Percentiles rank a stretch among this genome's conserved stretches.
Evolutionary conservation across 2,888 invertebrate species (phyloP).

Genomic region (Antheraea yamamai): DNA sequence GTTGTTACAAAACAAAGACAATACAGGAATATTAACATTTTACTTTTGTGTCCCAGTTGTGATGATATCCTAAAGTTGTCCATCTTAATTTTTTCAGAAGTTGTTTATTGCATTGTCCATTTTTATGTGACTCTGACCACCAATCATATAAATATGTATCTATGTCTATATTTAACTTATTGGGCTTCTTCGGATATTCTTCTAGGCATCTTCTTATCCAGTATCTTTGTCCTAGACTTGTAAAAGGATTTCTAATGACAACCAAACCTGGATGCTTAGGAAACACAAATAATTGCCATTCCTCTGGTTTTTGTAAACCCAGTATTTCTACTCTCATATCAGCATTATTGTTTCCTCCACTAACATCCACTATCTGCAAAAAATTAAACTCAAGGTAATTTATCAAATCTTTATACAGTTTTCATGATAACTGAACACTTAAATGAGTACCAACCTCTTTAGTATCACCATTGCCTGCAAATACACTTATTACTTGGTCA

Average conservation of each 20-base stretch:
- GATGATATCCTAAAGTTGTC: conserved; percentile 98
- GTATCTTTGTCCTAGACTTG: conserved; percentile 87
- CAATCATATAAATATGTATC: conserved; percentile 74
- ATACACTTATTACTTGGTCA: conserved; percentile 82
- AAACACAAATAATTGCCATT: conserved; percentile 86
- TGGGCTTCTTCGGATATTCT: conserved; percentile 89
- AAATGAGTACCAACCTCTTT: conserved; percentile 40
- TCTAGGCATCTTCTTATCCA: conserved; percentile 91
- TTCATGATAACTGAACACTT: background rate
- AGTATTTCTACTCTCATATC: conserved; percentile 41
- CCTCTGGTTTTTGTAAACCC: conserved; percentile 49
- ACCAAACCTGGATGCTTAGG: conserved; percentile 87
- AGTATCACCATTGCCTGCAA: conserved; percentile 43
- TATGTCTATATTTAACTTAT: conserved; percentile 86
- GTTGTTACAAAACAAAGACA: background rate
- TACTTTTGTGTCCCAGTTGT: conserved; percentile 98
- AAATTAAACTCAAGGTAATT: background rate
- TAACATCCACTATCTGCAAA: conserved; percentile 34
- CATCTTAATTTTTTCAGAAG: conserved; percentile 87
- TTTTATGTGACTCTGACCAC: conserved; percentile 84
- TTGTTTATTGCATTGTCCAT: conserved; percentile 58
- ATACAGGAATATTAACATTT: conserved; percentile 51
- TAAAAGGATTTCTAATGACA: conserved; percentile 93
- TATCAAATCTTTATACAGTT: background rate
- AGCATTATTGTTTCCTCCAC: background rate